Evolutionary conservation across 2,113 vertebrate species (phyloP).

Genomic region (Colinus virginianus): DNA sequence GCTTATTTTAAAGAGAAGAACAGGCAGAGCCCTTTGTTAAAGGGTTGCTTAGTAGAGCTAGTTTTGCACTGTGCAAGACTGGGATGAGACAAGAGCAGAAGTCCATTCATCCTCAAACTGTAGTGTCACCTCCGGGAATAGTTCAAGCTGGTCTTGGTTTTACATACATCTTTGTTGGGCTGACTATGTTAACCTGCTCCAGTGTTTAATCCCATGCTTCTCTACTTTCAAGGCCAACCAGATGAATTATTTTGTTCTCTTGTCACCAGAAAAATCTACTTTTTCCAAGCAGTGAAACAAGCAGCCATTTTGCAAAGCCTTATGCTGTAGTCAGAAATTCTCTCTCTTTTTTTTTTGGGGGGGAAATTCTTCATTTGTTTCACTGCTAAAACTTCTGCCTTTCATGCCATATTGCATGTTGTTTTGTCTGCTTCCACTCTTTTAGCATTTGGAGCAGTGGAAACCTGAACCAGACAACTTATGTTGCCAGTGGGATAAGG

Average conservation of each 20-base stretch:
- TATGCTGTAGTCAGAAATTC: not conserved
- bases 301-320: not conserved
- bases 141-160: not conserved
- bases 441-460: constrained; percentile 18
- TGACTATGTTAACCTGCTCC: not conserved
- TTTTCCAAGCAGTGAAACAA: not conserved
- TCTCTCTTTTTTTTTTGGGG: not conserved
- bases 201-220: not conserved
- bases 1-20: not conserved
- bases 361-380: not conserved
- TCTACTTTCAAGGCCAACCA: not conserved
- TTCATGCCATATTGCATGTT: constrained; percentile 14
- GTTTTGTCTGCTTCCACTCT: constrained; percentile 33
- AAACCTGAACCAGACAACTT: not conserved
- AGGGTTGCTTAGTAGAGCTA: not conserved
- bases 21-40: not conserved
- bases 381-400: constrained; percentile 17
- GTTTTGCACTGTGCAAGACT: not conserved
- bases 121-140: not conserved
- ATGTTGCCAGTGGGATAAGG: constrained; percentile 34
- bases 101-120: not conserved
- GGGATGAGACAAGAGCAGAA: not conserved
- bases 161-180: not conserved
- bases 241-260: not conserved
- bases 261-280: not conserved